phyloP scores from a whole-genome alignment of 2,888 invertebrate genomes.

The Chesias legatella region DNA sequence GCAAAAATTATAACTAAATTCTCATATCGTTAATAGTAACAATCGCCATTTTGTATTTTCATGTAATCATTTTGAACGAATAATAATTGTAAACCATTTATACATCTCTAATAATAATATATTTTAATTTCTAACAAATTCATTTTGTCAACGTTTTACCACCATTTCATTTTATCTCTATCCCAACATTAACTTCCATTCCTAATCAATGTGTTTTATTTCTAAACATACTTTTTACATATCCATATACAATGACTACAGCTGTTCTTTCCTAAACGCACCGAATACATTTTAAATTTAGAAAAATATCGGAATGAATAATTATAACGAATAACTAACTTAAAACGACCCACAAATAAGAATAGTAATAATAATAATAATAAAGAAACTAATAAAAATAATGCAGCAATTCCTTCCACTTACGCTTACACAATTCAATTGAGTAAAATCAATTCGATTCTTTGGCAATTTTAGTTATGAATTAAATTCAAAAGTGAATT shows the following conservation, averaged over 20 bases:
- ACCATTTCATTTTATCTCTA: conserved; percentile 61
- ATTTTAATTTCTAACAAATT: conserved; percentile 80
- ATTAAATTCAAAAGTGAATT: conserved; percentile 74
- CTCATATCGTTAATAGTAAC: conserved; percentile 80
- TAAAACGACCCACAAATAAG: conserved; percentile 46
- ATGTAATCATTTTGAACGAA: conserved; percentile 74
- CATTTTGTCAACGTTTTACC: conserved; percentile 73
- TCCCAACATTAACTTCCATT: conserved; percentile 71
- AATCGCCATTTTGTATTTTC: conserved; percentile 74
- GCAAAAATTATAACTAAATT: conserved; percentile 80
- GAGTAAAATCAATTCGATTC: conserved; percentile 67
- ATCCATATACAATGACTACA: conserved; percentile 67
- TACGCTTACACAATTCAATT: conserved; percentile 45
- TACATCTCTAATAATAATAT: conserved; percentile 80
- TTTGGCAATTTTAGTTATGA: conserved; percentile 70
- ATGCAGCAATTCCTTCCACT: conserved; percentile 60
- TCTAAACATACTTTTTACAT: conserved; percentile 77
- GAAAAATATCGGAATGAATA: conserved; percentile 75
- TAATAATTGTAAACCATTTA: conserved; percentile 79
- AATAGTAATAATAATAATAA: conserved; percentile 30
- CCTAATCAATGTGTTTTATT: conserved; percentile 72
- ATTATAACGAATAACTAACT: conserved; percentile 41
- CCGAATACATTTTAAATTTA: conserved; percentile 60
- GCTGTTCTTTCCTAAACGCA: conserved; percentile 50
- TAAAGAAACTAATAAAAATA: conserved; percentile 38